Percentiles rank a stretch among this genome's conserved stretches.
These are phyloP conservation scores for Rutpela maculata DNA, from an alignment of 2,888 invertebrate species.

Conservation along the genomic window DNA sequence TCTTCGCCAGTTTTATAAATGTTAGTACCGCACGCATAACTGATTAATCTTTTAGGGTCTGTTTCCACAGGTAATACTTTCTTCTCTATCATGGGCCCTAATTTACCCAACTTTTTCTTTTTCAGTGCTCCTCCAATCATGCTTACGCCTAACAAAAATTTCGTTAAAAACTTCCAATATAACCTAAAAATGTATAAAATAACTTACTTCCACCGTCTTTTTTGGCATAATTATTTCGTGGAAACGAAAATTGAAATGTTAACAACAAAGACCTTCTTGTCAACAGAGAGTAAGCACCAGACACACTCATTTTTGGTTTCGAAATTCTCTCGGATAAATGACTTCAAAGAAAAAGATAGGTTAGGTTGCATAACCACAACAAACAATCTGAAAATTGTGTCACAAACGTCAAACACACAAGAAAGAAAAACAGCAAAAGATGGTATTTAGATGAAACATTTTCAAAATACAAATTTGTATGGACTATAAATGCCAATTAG, in stretches of 20 bases:
- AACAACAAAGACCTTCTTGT: slow-evolving; percentile 49
- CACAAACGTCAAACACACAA: slow-evolving; percentile 53
- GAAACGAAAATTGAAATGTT: slow-evolving; percentile 57
- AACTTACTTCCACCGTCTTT: slow-evolving; percentile 65
- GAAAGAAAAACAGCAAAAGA: slow-evolving; percentile 33
- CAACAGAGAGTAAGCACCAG: slow-evolving; percentile 43
- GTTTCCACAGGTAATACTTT: slow-evolving; percentile 88
- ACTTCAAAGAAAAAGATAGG: slow-evolving; percentile 37
- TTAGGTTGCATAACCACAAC: slow-evolving; percentile 58
- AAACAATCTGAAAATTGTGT: slow-evolving; percentile 56
- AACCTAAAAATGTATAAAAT: background rate
- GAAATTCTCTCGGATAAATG: background rate
- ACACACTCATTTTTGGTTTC: slow-evolving; percentile 47
- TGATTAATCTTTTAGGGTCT: slow-evolving; percentile 85
- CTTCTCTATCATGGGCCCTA: slow-evolving; percentile 81
- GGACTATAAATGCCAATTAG: slow-evolving; percentile 72
- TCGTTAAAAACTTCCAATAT: slow-evolving; percentile 3
- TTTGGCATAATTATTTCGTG: slow-evolving; percentile 65
- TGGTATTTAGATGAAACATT: slow-evolving; percentile 31
- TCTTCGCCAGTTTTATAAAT: slow-evolving; percentile 88
- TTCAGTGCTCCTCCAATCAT: slow-evolving; percentile 74
- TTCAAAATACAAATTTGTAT: slow-evolving; percentile 43
- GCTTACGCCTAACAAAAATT: slow-evolving; percentile 65
- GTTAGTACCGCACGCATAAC: slow-evolving; percentile 90
- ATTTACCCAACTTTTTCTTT: slow-evolving; percentile 80